These are phyloP conservation scores for Bursaphelenchus mucronatus DNA, from an alignment of 1,140 invertebrate genomes.

Conservation along the genomic window DNA sequence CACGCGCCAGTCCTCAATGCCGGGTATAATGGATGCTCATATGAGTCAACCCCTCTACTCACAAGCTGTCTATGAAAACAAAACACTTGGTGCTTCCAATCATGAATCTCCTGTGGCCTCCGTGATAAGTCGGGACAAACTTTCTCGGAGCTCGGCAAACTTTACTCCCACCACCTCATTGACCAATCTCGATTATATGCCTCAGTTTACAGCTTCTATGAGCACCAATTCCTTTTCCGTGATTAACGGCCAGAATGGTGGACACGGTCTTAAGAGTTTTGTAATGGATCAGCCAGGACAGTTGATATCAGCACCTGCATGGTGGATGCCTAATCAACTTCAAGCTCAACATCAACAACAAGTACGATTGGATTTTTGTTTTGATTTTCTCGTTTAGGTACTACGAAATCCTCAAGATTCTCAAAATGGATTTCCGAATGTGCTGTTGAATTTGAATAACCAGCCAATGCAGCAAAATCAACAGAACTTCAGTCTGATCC, in stretches of 20 bases:
- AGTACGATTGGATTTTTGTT: too few relatives aligned
- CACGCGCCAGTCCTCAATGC: constrained; percentile 16
- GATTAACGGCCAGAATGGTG: too few relatives aligned
- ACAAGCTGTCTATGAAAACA: constrained; percentile 29
- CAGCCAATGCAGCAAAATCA: too few relatives aligned
- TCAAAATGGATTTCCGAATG: too few relatives aligned
- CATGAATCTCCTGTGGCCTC: too few relatives aligned
- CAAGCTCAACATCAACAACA: too few relatives aligned
- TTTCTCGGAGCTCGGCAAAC: constrained; percentile 1
- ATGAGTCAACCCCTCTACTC: constrained; percentile 38
- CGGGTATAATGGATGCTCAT: constrained; percentile 14
- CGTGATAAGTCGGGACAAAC: too few relatives aligned
- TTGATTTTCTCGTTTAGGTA: too few relatives aligned
- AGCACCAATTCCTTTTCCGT: constrained; percentile 2
- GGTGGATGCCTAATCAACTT: constrained; percentile 11
- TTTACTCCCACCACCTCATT: background rate
- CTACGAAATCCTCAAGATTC: too few relatives aligned
- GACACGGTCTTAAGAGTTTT: constrained; percentile 13
- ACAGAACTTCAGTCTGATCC: too few relatives aligned
- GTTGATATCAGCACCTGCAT: constrained; percentile 12
- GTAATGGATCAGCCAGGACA: constrained; percentile 29
- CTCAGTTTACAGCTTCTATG: constrained; percentile 33
- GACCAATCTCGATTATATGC: constrained; percentile 29
- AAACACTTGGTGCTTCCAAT: background rate
- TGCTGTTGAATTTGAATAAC: too few relatives aligned